Percentiles rank a stretch among this genome's conserved stretches.
These are phyloP conservation scores for Myiotriccus ornatus DNA, from an alignment of 2,797 vertebrate species.

Conservation along the genomic window DNA sequence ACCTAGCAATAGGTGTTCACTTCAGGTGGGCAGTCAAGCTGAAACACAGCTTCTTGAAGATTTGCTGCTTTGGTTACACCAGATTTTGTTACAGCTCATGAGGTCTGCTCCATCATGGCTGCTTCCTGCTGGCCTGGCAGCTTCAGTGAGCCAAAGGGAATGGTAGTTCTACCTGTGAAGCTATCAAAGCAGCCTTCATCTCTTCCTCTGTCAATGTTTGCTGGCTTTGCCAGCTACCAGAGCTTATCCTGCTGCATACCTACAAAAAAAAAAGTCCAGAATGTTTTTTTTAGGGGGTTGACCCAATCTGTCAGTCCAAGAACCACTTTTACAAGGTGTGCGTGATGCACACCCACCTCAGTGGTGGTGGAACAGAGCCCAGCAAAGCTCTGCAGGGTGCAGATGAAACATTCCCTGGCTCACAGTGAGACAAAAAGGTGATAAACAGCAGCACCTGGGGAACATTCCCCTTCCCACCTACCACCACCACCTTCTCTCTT, in stretches of 20 bases:
- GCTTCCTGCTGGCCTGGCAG: background rate
- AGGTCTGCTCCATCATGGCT: background rate
- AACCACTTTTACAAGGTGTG: background rate
- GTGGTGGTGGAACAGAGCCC: background rate
- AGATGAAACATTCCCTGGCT: constrained; percentile 25
- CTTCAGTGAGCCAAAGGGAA: background rate
- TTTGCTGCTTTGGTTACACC: background rate
- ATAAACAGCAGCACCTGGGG: constrained; percentile 22
- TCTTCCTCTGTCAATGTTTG: background rate
- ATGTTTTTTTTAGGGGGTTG: background rate
- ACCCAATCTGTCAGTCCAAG: background rate
- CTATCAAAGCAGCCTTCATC: background rate
- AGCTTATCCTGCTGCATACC: background rate
- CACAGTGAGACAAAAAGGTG: background rate
- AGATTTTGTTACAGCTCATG: background rate
- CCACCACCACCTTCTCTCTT: background rate
- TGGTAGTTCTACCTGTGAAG: background rate
- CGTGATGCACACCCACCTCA: background rate
- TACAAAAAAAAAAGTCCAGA: background rate
- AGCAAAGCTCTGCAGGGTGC: background rate
- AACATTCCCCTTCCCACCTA: constrained; percentile 28
- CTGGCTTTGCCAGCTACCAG: background rate
- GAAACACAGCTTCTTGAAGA: background rate
- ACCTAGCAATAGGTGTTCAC: background rate
- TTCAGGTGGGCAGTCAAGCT: background rate